Conservation (phyloP, 2,113 vertebrate genomes). For the Cyanoliseus patagonus region DNA sequence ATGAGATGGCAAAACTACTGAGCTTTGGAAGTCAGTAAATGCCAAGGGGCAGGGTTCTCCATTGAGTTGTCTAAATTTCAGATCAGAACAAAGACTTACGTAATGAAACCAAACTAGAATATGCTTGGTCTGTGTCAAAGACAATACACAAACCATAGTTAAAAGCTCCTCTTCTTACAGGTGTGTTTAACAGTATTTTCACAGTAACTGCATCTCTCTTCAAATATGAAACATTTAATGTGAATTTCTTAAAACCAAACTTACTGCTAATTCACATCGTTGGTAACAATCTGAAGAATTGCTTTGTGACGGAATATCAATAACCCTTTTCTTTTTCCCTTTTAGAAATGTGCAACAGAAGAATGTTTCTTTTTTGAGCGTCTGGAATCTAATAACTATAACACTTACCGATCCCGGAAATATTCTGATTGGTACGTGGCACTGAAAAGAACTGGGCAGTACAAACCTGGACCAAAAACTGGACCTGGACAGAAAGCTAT, state of each 20-base stretch:
- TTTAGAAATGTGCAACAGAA: slow-evolving; percentile 92
- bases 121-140: background rate
- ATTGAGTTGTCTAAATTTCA: background rate
- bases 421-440: slow-evolving; percentile 95
- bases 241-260: background rate
- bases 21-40: background rate
- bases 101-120: background rate
- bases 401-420: slow-evolving; percentile 95
- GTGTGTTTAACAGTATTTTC: background rate
- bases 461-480: slow-evolving; percentile 92
- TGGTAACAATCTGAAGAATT: background rate
- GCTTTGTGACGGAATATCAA: background rate
- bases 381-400: slow-evolving; percentile 97
- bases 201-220: background rate
- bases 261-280: background rate
- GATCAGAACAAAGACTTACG: background rate
- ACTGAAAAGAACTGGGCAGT: slow-evolving; percentile 93
- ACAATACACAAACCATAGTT: background rate
- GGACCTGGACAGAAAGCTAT: slow-evolving; percentile 96
- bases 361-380: slow-evolving; percentile 96
- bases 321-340: background rate
- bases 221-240: background rate
- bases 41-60: background rate
- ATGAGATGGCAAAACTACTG: background rate
- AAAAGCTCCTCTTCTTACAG: background rate